A percentile compares a stretch with the other conserved stretches of the same genome.
Conservation (phyloP, 2,113 vertebrate genomes). For the Macaca mulatta region DNA sequence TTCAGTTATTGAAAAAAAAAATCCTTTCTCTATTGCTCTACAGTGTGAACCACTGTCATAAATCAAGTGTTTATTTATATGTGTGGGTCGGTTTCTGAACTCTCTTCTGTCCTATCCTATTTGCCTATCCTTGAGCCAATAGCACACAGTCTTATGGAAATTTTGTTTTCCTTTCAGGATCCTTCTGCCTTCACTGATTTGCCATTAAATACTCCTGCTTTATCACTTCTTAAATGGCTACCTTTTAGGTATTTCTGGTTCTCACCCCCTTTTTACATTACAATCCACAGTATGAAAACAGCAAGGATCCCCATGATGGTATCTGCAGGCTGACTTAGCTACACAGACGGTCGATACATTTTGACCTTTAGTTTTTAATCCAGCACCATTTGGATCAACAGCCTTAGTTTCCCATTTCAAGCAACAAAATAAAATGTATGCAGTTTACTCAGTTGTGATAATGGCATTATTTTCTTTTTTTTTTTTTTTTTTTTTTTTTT, state of each 20-base stretch:
- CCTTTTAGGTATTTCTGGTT: conserved; percentile 16
- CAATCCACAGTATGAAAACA: background rate
- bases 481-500: too few relatives aligned
- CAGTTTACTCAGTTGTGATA: background rate
- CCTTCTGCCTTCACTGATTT: background rate
- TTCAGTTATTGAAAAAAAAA: background rate
- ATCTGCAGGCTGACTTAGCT: background rate
- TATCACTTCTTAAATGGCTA: conserved; percentile 7
- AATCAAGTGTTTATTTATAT: background rate
- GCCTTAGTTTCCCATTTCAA: conserved; percentile 20
- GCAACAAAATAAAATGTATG: conserved; percentile 39
- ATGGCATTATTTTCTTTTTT: conserved; percentile 29
- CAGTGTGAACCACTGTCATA: background rate
- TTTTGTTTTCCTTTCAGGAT: conserved; percentile 1
- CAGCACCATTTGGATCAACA: background rate
- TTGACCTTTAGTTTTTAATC: background rate
- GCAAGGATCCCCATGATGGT: background rate
- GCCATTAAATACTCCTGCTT: background rate
- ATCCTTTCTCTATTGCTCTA: background rate
- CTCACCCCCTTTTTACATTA: background rate
- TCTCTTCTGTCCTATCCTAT: background rate
- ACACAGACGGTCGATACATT: background rate
- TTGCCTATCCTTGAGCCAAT: background rate
- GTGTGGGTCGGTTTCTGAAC: background rate
- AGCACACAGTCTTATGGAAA: background rate